Base-by-base conservation (phyloP, 2,113 vertebrate species). In the Furnarius figulus region DNA sequence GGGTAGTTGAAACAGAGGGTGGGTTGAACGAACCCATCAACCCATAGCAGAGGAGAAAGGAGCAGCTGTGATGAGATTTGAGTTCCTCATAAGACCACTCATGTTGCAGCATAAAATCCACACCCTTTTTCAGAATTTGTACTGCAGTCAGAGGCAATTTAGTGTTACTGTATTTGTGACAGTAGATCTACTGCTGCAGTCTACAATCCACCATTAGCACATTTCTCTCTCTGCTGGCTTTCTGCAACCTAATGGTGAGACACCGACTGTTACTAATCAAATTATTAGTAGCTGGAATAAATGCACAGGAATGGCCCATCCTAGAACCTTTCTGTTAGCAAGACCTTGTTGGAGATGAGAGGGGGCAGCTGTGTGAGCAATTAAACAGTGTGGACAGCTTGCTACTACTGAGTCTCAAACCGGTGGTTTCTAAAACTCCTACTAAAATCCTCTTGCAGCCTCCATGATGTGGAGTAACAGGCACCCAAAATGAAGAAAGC, bases 311-410 rank as follows among this genome's bases (percentile, higher is more conserved):
- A 35, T 39, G n/a, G 46, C 47, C 30, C 47, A 52, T 58, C 65
- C 67, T 30, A 39, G 66, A 47, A 37, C 33, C 74, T 12, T 73
- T 65, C 71, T 68, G 9, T 50, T 37, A 83, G 28, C 21, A 27
- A 70, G 74, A 73, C 31, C 37, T 66, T 40, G 31, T 3, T 61
- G 55, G 74, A 76, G 67, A 72, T 70, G 55, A 80, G n/a, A 84
- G 62, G 0, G 0, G 30, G 20, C 37, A 80, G 53, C 75, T 70
- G 31, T 12, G 40, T 33, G 62, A 58, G 42, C 46, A 83, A 37
- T 52, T 40, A 30, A 39, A 42, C 40, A 47, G 16, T 10, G 1
- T 0, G 2, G 59, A 77, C 8, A 58, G 18, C 0, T 0, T 18
- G 37, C n/a, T 56, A 28, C 75, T 47, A 24, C 56, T 9, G 16